Evolutionary conservation across 2,113 vertebrate genomes (phyloP), one percentile per base, ranked within the genome.

Genomic region (Anseranas semipalmata): DNA sequence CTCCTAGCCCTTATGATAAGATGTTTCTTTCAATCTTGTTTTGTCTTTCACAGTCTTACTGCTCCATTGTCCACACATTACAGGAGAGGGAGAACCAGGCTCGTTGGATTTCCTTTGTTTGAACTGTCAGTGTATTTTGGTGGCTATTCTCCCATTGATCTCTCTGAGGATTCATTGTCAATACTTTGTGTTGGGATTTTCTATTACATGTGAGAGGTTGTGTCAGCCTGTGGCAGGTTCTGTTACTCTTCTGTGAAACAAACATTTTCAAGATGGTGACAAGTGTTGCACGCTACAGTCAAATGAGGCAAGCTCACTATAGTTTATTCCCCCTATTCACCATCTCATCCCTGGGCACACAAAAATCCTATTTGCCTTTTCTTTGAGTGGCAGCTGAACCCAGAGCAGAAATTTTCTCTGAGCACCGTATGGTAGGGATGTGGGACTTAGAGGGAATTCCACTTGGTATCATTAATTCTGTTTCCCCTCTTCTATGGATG

Each of bases 251-350:
- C 16, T 73, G 7, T 85, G 58, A 67, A 92, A 84, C 65, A 91
- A 71, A 3, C 4, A 9, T 74, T 89, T 84, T 85, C 58, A 73
- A 86, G 86, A 18, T 48, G 27, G 33, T 90, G 12, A 27, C 43
- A 82, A 15, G 41, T 72, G 35, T 81, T 89, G 70, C 45, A 80
- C 33, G 10, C 55, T 70, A 52, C 65, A 91, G 56, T 81, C 66
- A 72, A 50, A 85, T 45, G 58, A 74, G 74, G 92, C 74, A 81
- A 78, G 37, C 67, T 93, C 35, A 50, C 70, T 89, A 33, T 55
- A 78, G 25, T 10, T 71, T 52, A 81, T 93, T 77, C 30, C 28
- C 73, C 14, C 59, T 74, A 10, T 75, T 75, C 89, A 50, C 19
- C 30, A 27, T 67, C 62, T 83, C 46, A 52, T 75, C 22, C 24